Conservation (phyloP, 2,113 vertebrate species). For the Leptocoma aspasia region DNA sequence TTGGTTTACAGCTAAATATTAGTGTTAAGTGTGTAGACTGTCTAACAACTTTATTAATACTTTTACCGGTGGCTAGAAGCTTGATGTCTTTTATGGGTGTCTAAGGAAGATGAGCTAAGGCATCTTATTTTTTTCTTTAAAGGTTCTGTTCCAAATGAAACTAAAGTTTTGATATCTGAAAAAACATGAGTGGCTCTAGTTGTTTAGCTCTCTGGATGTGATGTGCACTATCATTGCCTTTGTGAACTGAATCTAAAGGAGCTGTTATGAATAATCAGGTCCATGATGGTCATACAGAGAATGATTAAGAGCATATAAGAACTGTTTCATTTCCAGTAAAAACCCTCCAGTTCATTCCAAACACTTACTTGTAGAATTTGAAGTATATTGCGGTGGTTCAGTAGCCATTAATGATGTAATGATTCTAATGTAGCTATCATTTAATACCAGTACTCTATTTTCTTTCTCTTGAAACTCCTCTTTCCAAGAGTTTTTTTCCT, state of each 20-base stretch:
- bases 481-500: background rate
- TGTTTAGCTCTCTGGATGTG: background rate
- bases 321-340: background rate
- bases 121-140: background rate
- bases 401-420: background rate
- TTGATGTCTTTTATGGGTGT: background rate
- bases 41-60: background rate
- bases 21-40: background rate
- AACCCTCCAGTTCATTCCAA: background rate
- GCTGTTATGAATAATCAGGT: background rate
- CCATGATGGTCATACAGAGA: background rate
- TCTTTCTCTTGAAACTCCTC: background rate
- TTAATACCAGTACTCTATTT: background rate
- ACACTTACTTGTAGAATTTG: background rate
- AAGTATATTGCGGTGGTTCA: background rate
- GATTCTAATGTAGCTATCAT: background rate
- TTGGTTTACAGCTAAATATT: background rate
- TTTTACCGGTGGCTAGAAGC: background rate
- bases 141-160: background rate
- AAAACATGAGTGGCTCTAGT: background rate
- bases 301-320: background rate
- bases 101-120: background rate
- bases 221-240: background rate
- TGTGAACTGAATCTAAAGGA: background rate
- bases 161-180: background rate